Base-by-base conservation (phyloP, 2,888 invertebrate species). In the Strigamia transsilvanica region DNA sequence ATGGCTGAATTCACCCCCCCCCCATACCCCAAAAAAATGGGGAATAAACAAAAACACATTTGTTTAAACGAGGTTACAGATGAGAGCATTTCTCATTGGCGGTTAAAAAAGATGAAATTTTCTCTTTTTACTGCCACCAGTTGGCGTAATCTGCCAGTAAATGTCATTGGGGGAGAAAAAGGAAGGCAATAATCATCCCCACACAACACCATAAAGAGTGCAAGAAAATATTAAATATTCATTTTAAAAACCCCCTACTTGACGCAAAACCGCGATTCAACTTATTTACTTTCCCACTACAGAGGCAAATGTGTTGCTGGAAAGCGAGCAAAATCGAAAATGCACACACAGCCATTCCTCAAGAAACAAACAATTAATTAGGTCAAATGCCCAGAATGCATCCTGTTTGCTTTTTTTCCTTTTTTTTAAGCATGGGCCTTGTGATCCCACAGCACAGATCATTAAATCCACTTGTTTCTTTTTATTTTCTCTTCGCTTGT, bases 191-290 rank as follows among this genome's bases (percentile, higher is more conserved):
- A 23, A 9, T 66, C 61, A 66, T 51, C 61, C 61, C 23, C 61
- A 18, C 61, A 66, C 18, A 38, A 66, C 18, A 21, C 21, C 18
- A 18, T 66, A 66, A 23, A 66, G 61, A 66, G 61, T 38, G 38
- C 4, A 9, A 66, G 21, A 66, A 66, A 66, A 66, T n/a, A 66
- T 66, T 66, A 66, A 66, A 66, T 66, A 66, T 66, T 66, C 61
- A 66, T 66, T 66, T 66, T 18, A 66, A 66, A 66, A 66, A 23
- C n/a, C 61, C 18, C 12, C 21, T 23, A 61, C 61, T 61, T 61
- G 61, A 61, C 61, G 18, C 61, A 61, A 61, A 61, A 61, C 61
- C 61, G 23, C 61, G 61, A 61, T 61, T 61, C 61, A 18, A 61
- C 61, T 61, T 61, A 61, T 61, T 66, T 66, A 66, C 61, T 66